Evolutionary conservation across 1,140 invertebrate genomes (phyloP), one percentile per base, ranked within the genome.

Genomic region (Rhizoglyphus robini): DNA sequence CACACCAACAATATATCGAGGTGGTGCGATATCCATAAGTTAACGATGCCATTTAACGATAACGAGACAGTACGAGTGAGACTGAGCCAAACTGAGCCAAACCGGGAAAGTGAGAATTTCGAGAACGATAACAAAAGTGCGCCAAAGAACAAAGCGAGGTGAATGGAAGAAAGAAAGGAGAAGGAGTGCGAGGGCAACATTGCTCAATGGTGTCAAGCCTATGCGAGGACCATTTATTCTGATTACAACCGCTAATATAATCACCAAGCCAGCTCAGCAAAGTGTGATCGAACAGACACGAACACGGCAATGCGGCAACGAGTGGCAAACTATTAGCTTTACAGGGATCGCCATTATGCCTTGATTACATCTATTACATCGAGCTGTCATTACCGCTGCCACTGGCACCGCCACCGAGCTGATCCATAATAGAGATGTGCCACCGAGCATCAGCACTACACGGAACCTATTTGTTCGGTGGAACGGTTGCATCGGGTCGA

Each of bases 11-110:
- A 11, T 41, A 18, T 41, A 18, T 41, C 36, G 36, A 41, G 8
- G 18, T 41, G 18, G 36, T 8, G 8, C 36, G 36, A 41, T 18
- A 11, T 54, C 51, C 51, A 54, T 54, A 54, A 54, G 51, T 54
- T 54, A 54, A 54, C 51, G 51, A 54, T 54, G 20, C 51, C 51
- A 54, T 54, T 54, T 54, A 54, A 54, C 51, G 51, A 54, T 54
- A 54, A 54, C 20, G 31, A 54, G 31, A 41, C 36, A 41, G 36
- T 18, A 11, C 36, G 36, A 41, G 8, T 20, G 20, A 25, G 8
- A 32, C n/a, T n/a, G n/a, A n/a, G n/a, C n/a, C n/a, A n/a, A n/a
- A n/a, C n/a, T n/a, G n/a, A n/a, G n/a, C n/a, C n/a, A n/a, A n/a
- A n/a, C n/a, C n/a, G n/a, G n/a, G n/a, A n/a, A n/a, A n/a, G n/a